Evolutionary conservation across 2,113 vertebrate species (phyloP).

Genomic region (Scortum barcoo): DNA sequence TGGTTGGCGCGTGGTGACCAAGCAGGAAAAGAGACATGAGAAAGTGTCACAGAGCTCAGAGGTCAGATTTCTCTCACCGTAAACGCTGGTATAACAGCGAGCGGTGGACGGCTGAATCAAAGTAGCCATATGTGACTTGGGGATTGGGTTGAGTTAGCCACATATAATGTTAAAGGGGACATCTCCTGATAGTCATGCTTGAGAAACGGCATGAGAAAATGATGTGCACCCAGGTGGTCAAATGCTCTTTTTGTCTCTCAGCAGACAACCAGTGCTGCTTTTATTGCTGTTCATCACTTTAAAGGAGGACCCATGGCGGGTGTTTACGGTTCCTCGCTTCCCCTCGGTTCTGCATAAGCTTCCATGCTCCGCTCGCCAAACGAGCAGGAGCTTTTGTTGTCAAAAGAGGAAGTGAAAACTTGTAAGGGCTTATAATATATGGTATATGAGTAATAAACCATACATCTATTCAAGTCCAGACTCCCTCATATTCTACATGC

Average conservation of each 20-base stretch:
- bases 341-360: conserved; percentile 66
- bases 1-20: conserved; percentile 27
- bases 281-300: conserved; percentile 80
- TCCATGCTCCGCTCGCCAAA: conserved; percentile 64
- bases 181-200: conserved; percentile 75
- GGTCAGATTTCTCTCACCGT: conserved; percentile 32
- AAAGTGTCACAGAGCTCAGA: conserved; percentile 50
- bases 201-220: conserved; percentile 75
- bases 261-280: conserved; percentile 76
- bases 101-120: conserved; percentile 4
- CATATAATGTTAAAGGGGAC: conserved; percentile 59
- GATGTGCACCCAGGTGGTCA: conserved; percentile 78
- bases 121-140: conserved; percentile 24
- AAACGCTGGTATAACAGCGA: conserved; percentile 1
- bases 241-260: conserved; percentile 80
- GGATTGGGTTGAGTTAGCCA: conserved; percentile 60
- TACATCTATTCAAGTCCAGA: conserved; percentile 50
- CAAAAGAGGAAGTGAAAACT: conserved; percentile 55
- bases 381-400: conserved; percentile 62
- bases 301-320: conserved; percentile 81
- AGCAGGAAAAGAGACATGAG: conserved; percentile 40
- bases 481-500: conserved; percentile 28
- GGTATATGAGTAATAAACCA: conserved; percentile 56
- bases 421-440: conserved; percentile 59
- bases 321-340: conserved; percentile 83